Evolutionary conservation across 2,113 vertebrate genomes (phyloP), one percentile per base, ranked within the genome.

Genomic region (Tragelaphus buxtoni): DNA sequence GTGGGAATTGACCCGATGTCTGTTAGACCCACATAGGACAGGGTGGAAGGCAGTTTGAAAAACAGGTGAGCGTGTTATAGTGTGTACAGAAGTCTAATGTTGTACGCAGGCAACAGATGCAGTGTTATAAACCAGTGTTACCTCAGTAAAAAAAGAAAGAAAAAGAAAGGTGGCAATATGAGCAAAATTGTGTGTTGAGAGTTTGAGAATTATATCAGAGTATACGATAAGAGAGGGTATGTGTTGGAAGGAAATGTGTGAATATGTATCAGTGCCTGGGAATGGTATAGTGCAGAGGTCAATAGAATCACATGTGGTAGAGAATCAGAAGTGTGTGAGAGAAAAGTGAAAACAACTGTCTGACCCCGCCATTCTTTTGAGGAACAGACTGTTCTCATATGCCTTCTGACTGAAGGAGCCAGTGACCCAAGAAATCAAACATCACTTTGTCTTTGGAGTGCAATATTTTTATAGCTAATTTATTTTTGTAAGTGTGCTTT

Each of bases 401-500:
- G 24, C 76, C 56, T 95, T 5, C 63, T 82, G 88, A 39, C 79
- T 24, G 20, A 91, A 91, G 47, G 49, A 91, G 90, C 47, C 63
- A 86, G 55, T 90, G 51, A 74, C 60, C 81, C 35, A 16, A 39
- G 87, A 84, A 90, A 90, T 72, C 4, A 85, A 90, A 85, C 83
- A 51, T 76, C 35, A 83, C 24, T 96, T 80, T 95, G 18, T 80
- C 56, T 91, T 86, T 94, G 47, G 16, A 85, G 35, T 89, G 14
- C n/a, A 95, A 1, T 90, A 65, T 65, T 96, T 96, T 74, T 96
- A 92, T 94, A 94, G 92, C 26, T 72, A 77, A 56, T 90, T 94
- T 90, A 65, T 7, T 87, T 95, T 97, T 47, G 72, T 84, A 80
- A 45, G 82, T 82, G 32, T 82, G 63, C 8, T 65, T 35, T 65